Base-by-base conservation (phyloP, 2,888 invertebrate genomes). In the Chaitophorus viminalis region DNA sequence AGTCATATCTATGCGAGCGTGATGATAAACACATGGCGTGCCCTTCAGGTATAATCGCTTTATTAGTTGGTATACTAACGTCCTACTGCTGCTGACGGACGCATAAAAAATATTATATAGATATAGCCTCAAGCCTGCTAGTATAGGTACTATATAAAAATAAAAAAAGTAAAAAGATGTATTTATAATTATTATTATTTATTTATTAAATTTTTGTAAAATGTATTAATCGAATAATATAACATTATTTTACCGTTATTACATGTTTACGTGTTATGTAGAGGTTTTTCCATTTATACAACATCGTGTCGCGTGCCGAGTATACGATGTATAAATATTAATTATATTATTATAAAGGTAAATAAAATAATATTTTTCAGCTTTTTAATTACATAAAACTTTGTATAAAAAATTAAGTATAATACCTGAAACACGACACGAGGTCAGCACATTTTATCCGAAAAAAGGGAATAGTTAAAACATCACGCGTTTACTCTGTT, bases 31-130 rank as follows among this genome's bases (percentile, higher is more conserved):
- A 85, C 77, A 85, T 85, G 84, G 65, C 77, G 84, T 77, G 65
- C 84, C 84, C 84, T 68, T 14, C 33, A 68, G 84, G 77, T 75
- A 75, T 85, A 85, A 85, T 85, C 76, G 84, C 84, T 85, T 77
- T 85, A 85, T 85, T 85, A 85, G 74, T 83, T 36, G 60, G 5
- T 14, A 11, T 46, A 46, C 46, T 46, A 46, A 5, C 9, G 9
- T 46, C 11, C 60, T 68, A 68, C 68, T 68, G 25, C 68, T 25
- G 68, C 5, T 6, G 25, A 46, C 70, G 46, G 17, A n/a, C 18
- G 1, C 14, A n/a, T 31, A 17, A 3, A 31, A 36, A n/a, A n/a
- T n/a, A n/a, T n/a, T 36, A 72, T 21, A 21, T 33, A 31, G 14
- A 31, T 72, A 46, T 46, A 33, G n/a, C 25, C 36, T 17, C n/a